Percentiles rank a stretch among this genome's conserved stretches.
Evolutionary conservation across 1,140 invertebrate genomes (phyloP).

Genomic region (Pristionchus pacificus): DNA sequence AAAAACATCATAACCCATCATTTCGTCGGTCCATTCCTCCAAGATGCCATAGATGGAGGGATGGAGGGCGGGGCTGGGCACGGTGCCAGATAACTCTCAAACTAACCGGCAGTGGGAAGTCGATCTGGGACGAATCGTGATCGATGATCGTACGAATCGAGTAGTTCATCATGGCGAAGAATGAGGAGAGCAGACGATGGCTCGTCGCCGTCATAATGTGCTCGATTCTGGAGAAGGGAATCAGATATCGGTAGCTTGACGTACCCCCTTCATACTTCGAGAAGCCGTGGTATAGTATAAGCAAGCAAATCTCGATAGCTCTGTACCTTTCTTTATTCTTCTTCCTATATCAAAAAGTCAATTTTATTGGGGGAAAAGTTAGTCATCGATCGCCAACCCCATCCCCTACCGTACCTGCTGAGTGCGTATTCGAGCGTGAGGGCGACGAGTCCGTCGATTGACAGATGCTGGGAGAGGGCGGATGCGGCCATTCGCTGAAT

Average conservation of each 20-base stretch:
- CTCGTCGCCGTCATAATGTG: conserved; percentile 99
- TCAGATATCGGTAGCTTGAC: too few species aligned
- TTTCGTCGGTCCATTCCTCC: too few species aligned
- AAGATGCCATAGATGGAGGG: too few species aligned
- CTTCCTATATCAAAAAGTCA: too few species aligned
- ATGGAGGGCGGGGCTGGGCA: too few species aligned
- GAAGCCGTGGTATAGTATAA: too few species aligned
- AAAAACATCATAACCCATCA: too few species aligned
- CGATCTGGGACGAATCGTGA: conserved; percentile 86
- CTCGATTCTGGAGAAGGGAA: conserved; percentile 76
- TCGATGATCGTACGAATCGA: conserved; percentile 77
- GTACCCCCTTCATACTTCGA: too few species aligned
- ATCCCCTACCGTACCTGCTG: not conserved
- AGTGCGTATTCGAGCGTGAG: conserved; percentile 80
- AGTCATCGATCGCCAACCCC: not conserved
- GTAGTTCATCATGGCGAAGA: conserved; percentile 97
- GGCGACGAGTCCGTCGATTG: conserved; percentile 84
- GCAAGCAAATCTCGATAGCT: too few species aligned
- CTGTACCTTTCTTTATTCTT: too few species aligned
- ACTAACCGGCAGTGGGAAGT: conserved; percentile 78
- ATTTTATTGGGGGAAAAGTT: too few species aligned
- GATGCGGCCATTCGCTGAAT: conserved; percentile 82
- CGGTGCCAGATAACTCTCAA: too few species aligned
- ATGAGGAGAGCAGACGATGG: conserved; percentile 82
- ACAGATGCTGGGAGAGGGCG: conserved; percentile 78